Conservation (phyloP, 1,140 invertebrate genomes). For the Lordiphosa clarofinis region DNA sequence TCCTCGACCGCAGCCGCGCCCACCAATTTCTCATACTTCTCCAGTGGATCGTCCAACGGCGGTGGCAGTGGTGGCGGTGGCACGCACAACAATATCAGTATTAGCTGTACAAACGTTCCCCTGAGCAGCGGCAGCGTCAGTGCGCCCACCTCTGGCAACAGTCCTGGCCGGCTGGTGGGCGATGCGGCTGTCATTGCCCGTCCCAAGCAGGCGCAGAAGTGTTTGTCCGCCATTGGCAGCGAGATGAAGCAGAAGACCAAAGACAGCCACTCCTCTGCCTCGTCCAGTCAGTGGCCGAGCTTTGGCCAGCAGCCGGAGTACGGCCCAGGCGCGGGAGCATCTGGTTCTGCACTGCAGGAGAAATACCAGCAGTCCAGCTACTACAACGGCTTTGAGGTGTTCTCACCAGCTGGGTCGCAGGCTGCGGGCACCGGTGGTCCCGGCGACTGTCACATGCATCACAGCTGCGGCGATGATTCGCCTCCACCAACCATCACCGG, state of each 20-base stretch:
- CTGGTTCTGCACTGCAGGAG: constrained; percentile 51
- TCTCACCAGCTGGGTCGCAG: constrained; percentile 22
- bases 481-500: constrained; percentile 77
- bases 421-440: constrained; percentile 16
- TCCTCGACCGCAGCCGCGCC: constrained; percentile 11
- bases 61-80: constrained; percentile 34
- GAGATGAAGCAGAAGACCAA: constrained; percentile 77
- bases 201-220: constrained; percentile 63
- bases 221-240: constrained; percentile 75
- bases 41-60: constrained; percentile 51
- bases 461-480: constrained; percentile 74
- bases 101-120: constrained; percentile 74
- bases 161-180: constrained; percentile 48
- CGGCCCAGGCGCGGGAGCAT: constrained; percentile 15
- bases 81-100: constrained; percentile 78
- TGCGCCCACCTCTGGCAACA: constrained; percentile 19
- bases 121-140: constrained; percentile 17
- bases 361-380: constrained; percentile 76
- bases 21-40: constrained; percentile 72
- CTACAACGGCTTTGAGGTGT: constrained; percentile 75
- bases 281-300: constrained; percentile 51
- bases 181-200: constrained; percentile 70
- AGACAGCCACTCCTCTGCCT: constrained; percentile 39
- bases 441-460: constrained; percentile 62
- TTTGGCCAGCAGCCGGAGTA: constrained; percentile 42